Percentiles rank a stretch among this genome's conserved stretches.
phyloP scores from a whole-genome alignment of 2,797 vertebrate genomes.

The Hybognathus amarus region DNA sequence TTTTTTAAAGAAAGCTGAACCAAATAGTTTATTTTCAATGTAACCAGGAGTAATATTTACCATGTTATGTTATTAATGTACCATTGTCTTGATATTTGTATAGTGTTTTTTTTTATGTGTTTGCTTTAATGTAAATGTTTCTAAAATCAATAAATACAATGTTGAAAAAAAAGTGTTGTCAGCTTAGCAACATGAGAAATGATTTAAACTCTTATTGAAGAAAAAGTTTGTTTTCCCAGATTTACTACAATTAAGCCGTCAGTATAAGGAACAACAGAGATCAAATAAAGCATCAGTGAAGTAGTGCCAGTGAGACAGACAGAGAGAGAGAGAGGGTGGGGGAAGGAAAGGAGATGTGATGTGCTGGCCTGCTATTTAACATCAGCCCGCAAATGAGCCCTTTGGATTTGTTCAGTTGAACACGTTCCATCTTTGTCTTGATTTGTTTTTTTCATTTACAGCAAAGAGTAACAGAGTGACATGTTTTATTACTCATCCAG shows the following conservation, averaged over 20 bases:
- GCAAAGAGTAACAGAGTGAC: neutral
- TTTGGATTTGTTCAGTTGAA: slow-evolving; percentile 54
- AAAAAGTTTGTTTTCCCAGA: slow-evolving; percentile 53
- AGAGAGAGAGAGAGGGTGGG: neutral
- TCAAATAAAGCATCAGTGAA: slow-evolving; percentile 55
- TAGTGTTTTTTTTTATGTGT: no score
- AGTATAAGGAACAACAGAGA: slow-evolving; percentile 59
- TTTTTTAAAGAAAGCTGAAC: no score
- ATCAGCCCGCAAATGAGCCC: slow-evolving; percentile 47
- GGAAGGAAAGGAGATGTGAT: slow-evolving; percentile 4
- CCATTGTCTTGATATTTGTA: no score
- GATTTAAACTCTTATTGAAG: slow-evolving; percentile 34
- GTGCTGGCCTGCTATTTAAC: slow-evolving; percentile 61
- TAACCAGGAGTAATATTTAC: no score
- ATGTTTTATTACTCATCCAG: slow-evolving; percentile 8
- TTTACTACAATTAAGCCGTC: slow-evolving; percentile 60
- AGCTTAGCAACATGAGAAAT: slow-evolving; percentile 12
- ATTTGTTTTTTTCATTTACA: slow-evolving; percentile 21
- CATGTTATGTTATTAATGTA: no score
- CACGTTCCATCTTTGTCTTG: slow-evolving; percentile 49
- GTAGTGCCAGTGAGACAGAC: slow-evolving; percentile 32
- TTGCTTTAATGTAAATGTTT: no score
- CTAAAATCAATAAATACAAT: no score
- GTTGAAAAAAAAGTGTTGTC: slow-evolving; percentile 15
- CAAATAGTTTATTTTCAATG: no score